A percentile compares a stretch with the other conserved stretches of the same genome.
Evolutionary conservation across 1,140 invertebrate species (phyloP).

Genomic region (Lepidostoma basale): DNA sequence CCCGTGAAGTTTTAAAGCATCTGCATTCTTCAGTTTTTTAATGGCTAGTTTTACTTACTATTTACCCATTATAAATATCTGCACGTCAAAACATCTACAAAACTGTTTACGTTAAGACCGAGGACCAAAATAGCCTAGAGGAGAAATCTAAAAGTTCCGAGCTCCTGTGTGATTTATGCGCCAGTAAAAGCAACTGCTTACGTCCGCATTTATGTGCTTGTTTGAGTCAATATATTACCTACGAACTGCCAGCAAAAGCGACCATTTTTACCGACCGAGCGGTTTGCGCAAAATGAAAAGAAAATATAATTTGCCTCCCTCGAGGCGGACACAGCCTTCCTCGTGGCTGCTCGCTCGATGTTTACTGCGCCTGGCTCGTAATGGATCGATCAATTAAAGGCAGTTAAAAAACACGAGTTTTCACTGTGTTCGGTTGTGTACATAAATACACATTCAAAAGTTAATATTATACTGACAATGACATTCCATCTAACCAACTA

Average conservation of each 20-base stretch:
- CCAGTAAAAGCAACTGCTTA: slow-evolving; percentile 31
- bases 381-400: too few species aligned
- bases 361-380: too few species aligned
- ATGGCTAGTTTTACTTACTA: not conserved
- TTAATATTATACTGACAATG: not conserved
- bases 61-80: not conserved
- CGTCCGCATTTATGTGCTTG: slow-evolving; percentile 27
- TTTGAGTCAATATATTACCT: slow-evolving; percentile 35
- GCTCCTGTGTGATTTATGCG: slow-evolving; percentile 24
- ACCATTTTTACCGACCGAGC: slow-evolving; percentile 6
- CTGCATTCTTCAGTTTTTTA: not conserved
- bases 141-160: not conserved
- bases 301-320: slow-evolving; percentile 1
- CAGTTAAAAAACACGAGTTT: not conserved
- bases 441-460: not conserved
- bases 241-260: slow-evolving; percentile 16
- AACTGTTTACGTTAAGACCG: slow-evolving; percentile 3
- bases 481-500: not conserved
- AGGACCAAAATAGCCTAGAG: not conserved
- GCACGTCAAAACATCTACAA: not conserved
- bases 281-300: not conserved
- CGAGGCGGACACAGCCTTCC: too few species aligned
- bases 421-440: not conserved
- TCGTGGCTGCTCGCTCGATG: too few species aligned
- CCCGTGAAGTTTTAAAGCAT: not conserved